Conservation (phyloP, 2,888 invertebrate species). For the Zootermopsis nevadensis region DNA sequence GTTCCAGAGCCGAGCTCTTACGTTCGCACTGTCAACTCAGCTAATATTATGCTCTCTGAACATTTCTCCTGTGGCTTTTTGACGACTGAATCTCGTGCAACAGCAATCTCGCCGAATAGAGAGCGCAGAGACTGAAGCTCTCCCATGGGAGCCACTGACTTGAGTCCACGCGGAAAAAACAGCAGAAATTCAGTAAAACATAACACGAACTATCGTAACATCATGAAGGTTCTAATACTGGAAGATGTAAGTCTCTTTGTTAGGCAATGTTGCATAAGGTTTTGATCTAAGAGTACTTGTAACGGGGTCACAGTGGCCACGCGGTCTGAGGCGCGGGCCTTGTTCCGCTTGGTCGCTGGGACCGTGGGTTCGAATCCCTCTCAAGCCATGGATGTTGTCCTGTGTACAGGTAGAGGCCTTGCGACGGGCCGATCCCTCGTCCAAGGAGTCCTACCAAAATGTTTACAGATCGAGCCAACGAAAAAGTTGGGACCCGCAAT, state of each 20-base stretch:
- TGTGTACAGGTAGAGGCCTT: too few relatives aligned
- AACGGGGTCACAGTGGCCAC: too few relatives aligned
- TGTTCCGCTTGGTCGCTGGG: too few relatives aligned
- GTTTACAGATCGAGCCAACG: too few relatives aligned
- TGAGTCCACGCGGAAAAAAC: constrained; percentile 16
- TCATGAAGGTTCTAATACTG: neutral
- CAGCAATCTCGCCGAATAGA: constrained; percentile 26
- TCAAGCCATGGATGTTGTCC: too few relatives aligned
- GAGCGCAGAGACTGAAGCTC: neutral
- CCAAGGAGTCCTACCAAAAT: too few relatives aligned
- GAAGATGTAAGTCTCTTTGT: neutral
- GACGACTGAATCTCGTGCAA: constrained; percentile 38
- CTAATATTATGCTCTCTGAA: neutral
- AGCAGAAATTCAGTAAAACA: neutral
- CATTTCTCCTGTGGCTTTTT: constrained; percentile 16
- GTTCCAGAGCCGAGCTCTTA: neutral
- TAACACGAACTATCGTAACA: neutral
- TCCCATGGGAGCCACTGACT: constrained; percentile 24
- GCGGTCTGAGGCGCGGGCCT: too few relatives aligned
- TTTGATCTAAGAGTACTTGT: too few relatives aligned
- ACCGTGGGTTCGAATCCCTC: too few relatives aligned
- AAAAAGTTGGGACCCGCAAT: too few relatives aligned
- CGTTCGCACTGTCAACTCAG: constrained; percentile 17
- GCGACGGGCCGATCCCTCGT: too few relatives aligned
- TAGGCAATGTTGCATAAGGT: neutral